Evolutionary conservation across 2,797 vertebrate genomes (phyloP), one percentile per base, ranked within the genome.

Genomic region (Hoplostethus atlanticus): DNA sequence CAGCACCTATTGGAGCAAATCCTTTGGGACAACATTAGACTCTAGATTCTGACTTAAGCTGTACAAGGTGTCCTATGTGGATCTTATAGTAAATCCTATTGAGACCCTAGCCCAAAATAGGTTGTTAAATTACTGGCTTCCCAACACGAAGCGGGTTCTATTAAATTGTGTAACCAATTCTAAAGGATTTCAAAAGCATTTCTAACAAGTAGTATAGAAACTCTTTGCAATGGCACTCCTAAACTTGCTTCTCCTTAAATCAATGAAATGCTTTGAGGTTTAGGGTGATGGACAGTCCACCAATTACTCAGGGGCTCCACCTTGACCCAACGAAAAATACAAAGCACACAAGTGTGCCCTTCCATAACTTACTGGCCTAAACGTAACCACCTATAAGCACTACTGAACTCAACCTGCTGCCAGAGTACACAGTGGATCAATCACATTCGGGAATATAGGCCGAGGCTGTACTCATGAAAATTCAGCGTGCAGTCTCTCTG

Each of bases 371-470:
- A 92, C 36, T 83, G 84, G 68, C 86, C 77, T 58, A 78, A 86
- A 77, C 48, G 56, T 69, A 89, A 91, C 85, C 79, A 84, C 87
- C 89, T 87, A 85, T 79, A 88, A 86, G 86, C 90, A 65, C 87
- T 85, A 80, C 89, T 73, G 78, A 81, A 86, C 56, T 70, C 54
- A 55, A 59, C 62, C 54, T 62, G 48, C 42, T 84, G 92, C 93
- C 94, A 95, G 91, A 94, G 84, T 91, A 93, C 72, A 94, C 93
- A 93, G 73, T 53, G 83, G 87, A 92, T 88, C 88, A 89, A 82
- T 91, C 90, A 87, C 83, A 86, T 80, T 71, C 42, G 77, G 81
- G 77, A 87, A 81, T 81, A 87, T 66, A 82, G 80, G 68, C 74
- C 21, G 44, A 79, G 76, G 77, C 74, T 75, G 72, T 54, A 76